These are phyloP conservation scores for Oxyscelio sp. DNA, from an alignment of 2,888 invertebrate species.

Conservation along the genomic window DNA sequence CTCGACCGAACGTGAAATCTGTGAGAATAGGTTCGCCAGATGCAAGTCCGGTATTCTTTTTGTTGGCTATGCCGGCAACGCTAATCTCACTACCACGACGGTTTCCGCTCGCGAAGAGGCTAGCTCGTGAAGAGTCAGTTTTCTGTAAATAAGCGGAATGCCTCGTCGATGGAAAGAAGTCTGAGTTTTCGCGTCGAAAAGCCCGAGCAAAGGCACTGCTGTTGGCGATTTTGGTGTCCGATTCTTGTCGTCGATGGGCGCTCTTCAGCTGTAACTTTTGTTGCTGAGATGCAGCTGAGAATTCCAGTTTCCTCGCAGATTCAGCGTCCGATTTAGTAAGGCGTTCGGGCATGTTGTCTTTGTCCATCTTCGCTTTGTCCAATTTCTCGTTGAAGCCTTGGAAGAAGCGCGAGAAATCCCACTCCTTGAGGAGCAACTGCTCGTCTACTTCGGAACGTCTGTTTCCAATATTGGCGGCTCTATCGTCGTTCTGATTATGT, in stretches of 20 bases:
- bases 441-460: constrained; percentile 92
- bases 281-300: too few species aligned
- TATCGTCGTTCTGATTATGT: constrained; percentile 86
- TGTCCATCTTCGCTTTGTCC: constrained; percentile 89
- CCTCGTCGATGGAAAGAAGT: constrained; percentile 93
- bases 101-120: constrained; percentile 91
- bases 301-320: constrained; percentile 83
- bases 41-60: constrained; percentile 89
- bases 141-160: constrained; percentile 93
- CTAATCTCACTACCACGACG: constrained; percentile 90
- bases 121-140: constrained; percentile 88
- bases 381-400: constrained; percentile 89
- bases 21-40: constrained; percentile 92
- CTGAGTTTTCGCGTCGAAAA: constrained; percentile 95
- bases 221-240: constrained; percentile 92
- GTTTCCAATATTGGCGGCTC: constrained; percentile 83
- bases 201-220: constrained; percentile 92
- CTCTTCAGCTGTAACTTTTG: constrained; percentile 89
- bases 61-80: constrained; percentile 85
- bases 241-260: constrained; percentile 92
- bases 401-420: constrained; percentile 96
- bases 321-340: constrained; percentile 80
- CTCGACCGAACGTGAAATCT: constrained; percentile 90
- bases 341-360: constrained; percentile 53
- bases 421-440: constrained; percentile 94